Base-by-base conservation (phyloP, 2,888 invertebrate genomes). In the Dinocampus coccinellae region DNA sequence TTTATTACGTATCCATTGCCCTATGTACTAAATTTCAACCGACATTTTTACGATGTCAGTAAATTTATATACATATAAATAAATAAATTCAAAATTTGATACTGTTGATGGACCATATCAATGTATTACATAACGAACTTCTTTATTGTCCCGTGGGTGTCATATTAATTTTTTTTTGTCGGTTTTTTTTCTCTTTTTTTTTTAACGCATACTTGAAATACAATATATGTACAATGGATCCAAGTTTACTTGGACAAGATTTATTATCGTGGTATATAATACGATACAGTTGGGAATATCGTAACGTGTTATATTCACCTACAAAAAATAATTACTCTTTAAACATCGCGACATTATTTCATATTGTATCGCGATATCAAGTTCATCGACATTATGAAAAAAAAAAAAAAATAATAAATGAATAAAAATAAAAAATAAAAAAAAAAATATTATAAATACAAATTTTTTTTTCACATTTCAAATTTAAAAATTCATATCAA, bases 141-240 rank as follows among this genome's bases (percentile, higher is more conserved):
- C 11, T 1, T 10, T 13, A 11, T 2, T n/a, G 26, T 57, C 57
- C 57, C 57, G 10, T 4, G 29, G 13, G 57, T 57, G 7, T 4
- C 13, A 11, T 61, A 6, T 53, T 34, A 39, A 47, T 7, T 47
- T 16, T 47, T 36, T 36, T 36, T 36, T n/a, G n/a, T n/a, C n/a
- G n/a, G n/a, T 7, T 47, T 16, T 47, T 36, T 36, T 36, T 36
- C 1, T 36, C 1, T 29, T 29, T 29, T 57, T 70, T 58, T 67
- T 67, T 67, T 55, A 71, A 67, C 61, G 61, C 53, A 24, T 52
- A 67, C 67, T 63, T 63, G 33, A 34, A 29, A 29, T 7, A 29
- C 33, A 47, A 26, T 63, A n/a, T 36, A 22, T n/a, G 34, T 16
- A 13, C 24, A 26, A 11, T 47, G 9, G 16, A 47, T 57, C 26